A percentile compares a stretch with the other conserved stretches of the same genome.
Evolutionary conservation across 2,888 invertebrate genomes (phyloP).

Genomic region (Hyposoter didymator): DNA sequence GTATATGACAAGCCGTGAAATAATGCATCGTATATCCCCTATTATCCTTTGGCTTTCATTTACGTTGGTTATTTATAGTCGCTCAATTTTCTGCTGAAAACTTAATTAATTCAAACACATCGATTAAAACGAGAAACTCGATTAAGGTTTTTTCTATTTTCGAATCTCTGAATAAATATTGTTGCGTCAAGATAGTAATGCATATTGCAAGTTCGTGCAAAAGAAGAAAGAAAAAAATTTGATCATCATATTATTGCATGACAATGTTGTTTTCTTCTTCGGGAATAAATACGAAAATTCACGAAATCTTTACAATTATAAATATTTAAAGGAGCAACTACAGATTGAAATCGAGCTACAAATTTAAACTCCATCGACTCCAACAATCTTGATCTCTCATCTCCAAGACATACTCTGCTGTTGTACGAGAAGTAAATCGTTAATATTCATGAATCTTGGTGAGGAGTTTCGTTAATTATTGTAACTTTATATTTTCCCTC

Average conservation of each 20-base stretch:
- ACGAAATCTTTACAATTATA: conserved; percentile 55
- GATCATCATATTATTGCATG: background rate
- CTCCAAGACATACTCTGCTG: background rate
- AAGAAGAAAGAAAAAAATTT: background rate
- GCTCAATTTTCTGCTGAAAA: background rate
- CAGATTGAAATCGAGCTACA: conserved; percentile 32
- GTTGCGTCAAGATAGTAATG: too few relatives aligned
- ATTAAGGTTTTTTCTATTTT: background rate
- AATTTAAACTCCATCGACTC: conserved; percentile 13
- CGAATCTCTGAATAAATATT: too few relatives aligned
- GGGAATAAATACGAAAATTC: background rate
- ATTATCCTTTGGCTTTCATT: background rate
- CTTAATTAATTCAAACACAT: too few relatives aligned
- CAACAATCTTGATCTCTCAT: background rate
- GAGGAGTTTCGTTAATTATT: conserved; percentile 29
- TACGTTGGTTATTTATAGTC: background rate
- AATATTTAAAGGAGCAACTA: background rate
- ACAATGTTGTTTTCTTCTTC: background rate
- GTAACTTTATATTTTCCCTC: conserved; percentile 17
- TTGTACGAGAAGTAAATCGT: conserved; percentile 13
- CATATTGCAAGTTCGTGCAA: background rate
- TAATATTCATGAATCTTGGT: conserved; percentile 30
- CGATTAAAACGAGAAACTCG: background rate
- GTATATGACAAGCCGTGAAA: background rate
- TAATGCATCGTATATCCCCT: background rate